Percentiles rank a stretch among this genome's conserved stretches.
Conservation (phyloP, 2,797 vertebrate genomes). For the Sphaeramia orbicularis region DNA sequence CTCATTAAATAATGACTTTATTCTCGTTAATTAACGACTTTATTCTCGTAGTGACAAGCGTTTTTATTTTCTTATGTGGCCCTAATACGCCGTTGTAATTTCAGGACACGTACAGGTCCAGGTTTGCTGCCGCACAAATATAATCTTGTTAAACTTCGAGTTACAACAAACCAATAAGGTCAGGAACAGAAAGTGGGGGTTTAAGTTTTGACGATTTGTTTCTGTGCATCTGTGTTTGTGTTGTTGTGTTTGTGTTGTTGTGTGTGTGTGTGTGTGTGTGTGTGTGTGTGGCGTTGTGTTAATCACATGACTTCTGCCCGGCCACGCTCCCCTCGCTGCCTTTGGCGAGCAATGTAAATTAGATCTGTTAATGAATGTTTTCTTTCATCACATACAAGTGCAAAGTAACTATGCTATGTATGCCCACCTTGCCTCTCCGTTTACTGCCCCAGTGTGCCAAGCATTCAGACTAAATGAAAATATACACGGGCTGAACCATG, state of each 20-base stretch:
- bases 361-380: constrained; percentile 91
- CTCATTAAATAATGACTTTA: too few relatives aligned
- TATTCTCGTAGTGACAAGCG: too few relatives aligned
- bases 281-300: constrained; percentile 40
- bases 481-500: constrained; percentile 91
- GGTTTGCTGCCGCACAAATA: constrained; percentile 4
- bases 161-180: constrained; percentile 4
- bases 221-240: too few relatives aligned
- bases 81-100: too few relatives aligned
- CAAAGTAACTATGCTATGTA: constrained; percentile 87
- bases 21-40: too few relatives aligned
- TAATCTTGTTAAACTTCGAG: constrained; percentile 4
- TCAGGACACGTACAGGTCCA: neutral
- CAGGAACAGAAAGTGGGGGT: constrained; percentile 1
- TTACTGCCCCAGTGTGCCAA: constrained; percentile 92
- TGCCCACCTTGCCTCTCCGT: constrained; percentile 93
- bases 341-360: constrained; percentile 82
- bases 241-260: too few relatives aligned
- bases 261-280: neutral
- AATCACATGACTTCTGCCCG: constrained; percentile 36
- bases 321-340: constrained; percentile 30
- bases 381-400: constrained; percentile 88
- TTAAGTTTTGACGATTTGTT: constrained; percentile 16
- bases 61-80: too few relatives aligned
- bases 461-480: constrained; percentile 97